These are phyloP conservation scores for Oligia strigilis DNA, from an alignment of 2,888 invertebrate species.

Conservation along the genomic window DNA sequence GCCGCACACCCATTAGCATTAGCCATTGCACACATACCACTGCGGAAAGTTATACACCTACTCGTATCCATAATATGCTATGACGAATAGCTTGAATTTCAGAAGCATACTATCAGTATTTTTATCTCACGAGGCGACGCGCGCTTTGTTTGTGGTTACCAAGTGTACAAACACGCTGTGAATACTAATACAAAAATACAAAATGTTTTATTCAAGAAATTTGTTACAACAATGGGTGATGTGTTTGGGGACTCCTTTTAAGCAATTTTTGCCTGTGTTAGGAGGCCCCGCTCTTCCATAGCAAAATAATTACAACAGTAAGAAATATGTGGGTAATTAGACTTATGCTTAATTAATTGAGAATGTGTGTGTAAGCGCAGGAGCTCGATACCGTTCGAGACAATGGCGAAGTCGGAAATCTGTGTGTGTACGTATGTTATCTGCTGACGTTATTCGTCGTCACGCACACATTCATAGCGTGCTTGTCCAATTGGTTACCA, in stretches of 20 bases:
- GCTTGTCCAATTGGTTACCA: neutral
- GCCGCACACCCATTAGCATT: conserved; percentile 34
- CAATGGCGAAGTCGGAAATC: neutral
- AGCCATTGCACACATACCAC: conserved; percentile 40
- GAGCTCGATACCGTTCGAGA: neutral
- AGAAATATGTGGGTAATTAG: no score
- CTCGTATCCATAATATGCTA: neutral
- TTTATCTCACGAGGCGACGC: neutral
- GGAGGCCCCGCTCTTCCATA: no score
- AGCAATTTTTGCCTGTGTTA: no score
- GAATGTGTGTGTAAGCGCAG: neutral
- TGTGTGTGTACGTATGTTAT: neutral
- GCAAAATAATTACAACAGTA: no score
- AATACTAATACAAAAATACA: no score
- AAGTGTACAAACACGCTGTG: neutral
- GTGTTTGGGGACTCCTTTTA: no score
- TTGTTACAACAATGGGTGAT: no score
- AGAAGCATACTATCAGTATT: conserved; percentile 1
- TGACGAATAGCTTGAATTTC: conserved; percentile 11
- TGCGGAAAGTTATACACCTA: conserved; percentile 28
- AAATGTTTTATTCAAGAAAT: no score
- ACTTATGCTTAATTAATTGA: no score
- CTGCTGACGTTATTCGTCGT: neutral
- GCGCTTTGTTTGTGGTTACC: neutral
- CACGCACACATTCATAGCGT: neutral